Evolutionary conservation across 1,140 invertebrate species (phyloP), one percentile per base, ranked within the genome.

Genomic region (Macrotrachela quadricornifera): DNA sequence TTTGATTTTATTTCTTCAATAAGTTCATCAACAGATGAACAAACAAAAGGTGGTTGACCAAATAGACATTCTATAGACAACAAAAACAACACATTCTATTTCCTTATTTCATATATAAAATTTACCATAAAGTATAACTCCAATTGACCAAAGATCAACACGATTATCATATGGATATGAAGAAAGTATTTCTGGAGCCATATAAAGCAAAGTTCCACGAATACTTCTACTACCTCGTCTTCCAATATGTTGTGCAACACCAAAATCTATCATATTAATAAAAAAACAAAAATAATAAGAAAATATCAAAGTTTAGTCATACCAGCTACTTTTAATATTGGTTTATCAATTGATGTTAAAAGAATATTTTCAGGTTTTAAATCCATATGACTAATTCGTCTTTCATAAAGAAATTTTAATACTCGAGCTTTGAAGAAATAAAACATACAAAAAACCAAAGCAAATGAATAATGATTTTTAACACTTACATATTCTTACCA

Each of bases 361-460:
- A 91, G 66, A 47, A 90, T 74, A 67, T 91, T 91, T 62, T 86
- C 81, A 0, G 86, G 86, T 65, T 91, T 91, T 0, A 91, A 68
- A 69, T 90, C 85, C 77, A 90, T 82, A 59, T 90, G 85, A 30
- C 77, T 78, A 10, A 90, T 76, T 67, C 83, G 78, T 63, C 84
- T 76, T 51, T 76, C 71, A 47, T 80, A 73, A 44, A 91, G 69
- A 65, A 81, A 85, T 60, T 79, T 76, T 1, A 88, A 65, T 0
- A 83, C 85, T 3, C 76, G 71, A 0, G 81, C 83, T 73, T 30
- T 30, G 21, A 30, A 30, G 21, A 30, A 54, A n/a, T 56, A 10
- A 39, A 43, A 11, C 15, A 39, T n/a, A 44, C 49, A 14, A 30
- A 6, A 16, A 58, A 18, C 1, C 21, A 58, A 45, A 57, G 2